Evolutionary conservation across 2,888 invertebrate genomes (phyloP).

Genomic region (Beris chalybata): DNA sequence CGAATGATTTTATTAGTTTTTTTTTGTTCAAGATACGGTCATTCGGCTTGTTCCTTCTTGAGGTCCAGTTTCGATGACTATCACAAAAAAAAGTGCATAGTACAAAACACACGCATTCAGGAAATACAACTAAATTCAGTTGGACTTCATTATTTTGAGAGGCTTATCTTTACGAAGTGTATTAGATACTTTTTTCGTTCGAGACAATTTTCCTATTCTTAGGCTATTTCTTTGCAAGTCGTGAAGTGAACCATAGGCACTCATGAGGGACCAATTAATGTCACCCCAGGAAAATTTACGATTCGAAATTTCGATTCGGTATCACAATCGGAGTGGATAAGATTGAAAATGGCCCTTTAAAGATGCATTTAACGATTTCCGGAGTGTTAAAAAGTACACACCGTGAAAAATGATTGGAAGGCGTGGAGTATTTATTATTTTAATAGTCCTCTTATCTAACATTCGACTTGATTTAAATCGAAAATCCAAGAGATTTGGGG

Average conservation of each 20-base stretch:
- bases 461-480: no score
- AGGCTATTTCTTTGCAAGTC: conserved; percentile 3
- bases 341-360: conserved; percentile 4
- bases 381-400: neutral
- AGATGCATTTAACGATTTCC: conserved; percentile 27
- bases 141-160: conserved; percentile 11
- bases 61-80: neutral
- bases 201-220: neutral
- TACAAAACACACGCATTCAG: neutral
- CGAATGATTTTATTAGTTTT: neutral
- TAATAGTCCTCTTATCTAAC: conserved; percentile 2
- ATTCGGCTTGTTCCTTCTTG: no score
- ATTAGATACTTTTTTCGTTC: conserved; percentile 9
- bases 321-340: conserved; percentile 11
- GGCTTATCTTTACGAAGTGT: conserved; percentile 22
- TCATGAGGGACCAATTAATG: conserved; percentile 40
- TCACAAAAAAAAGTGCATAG: conserved; percentile 19
- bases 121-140: conserved; percentile 28
- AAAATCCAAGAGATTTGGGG: no score
- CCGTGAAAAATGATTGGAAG: no score
- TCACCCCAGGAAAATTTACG: conserved; percentile 28
- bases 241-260: conserved; percentile 16
- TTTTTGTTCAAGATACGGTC: no score
- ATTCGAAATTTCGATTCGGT: conserved; percentile 25
- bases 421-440: neutral